These are phyloP conservation scores for Solea senegalensis DNA, from an alignment of 2,113 vertebrate species.

Conservation along the genomic window DNA sequence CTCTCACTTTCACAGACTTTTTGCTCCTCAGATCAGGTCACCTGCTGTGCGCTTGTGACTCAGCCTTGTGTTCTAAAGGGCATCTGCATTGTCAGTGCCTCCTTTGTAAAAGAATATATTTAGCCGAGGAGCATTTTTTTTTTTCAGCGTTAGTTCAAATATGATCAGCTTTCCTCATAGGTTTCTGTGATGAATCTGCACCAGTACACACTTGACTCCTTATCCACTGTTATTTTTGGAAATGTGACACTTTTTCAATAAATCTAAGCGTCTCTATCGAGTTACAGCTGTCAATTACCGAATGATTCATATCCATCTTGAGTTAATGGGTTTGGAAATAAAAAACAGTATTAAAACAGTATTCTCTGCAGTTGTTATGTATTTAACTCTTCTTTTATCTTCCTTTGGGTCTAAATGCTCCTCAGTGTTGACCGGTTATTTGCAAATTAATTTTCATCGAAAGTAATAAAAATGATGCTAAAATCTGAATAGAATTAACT, in stretches of 20 bases:
- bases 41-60: conserved; percentile 4
- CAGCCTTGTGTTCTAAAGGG: conserved; percentile 5
- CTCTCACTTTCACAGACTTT: neutral
- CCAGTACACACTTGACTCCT: neutral
- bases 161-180: neutral
- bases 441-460: too few relatives aligned
- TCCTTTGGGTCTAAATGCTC: too few relatives aligned
- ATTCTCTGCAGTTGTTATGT: neutral
- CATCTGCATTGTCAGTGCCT: conserved; percentile 1
- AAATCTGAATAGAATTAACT: too few relatives aligned
- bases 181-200: conserved; percentile 4
- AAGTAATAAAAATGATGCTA: too few relatives aligned
- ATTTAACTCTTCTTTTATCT: conserved; percentile 7
- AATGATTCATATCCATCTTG: neutral
- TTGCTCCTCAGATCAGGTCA: neutral
- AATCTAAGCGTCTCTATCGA: neutral
- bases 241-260: neutral
- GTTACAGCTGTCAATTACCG: neutral
- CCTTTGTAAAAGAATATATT: neutral
- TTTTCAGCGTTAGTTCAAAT: conserved; percentile 6
- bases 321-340: neutral
- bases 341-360: neutral
- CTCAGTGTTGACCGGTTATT: too few relatives aligned
- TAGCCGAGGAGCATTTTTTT: neutral
- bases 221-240: neutral